phyloP scores from a whole-genome alignment of 2,113 vertebrate genomes.

The Brachypodius melanocephalos region DNA sequence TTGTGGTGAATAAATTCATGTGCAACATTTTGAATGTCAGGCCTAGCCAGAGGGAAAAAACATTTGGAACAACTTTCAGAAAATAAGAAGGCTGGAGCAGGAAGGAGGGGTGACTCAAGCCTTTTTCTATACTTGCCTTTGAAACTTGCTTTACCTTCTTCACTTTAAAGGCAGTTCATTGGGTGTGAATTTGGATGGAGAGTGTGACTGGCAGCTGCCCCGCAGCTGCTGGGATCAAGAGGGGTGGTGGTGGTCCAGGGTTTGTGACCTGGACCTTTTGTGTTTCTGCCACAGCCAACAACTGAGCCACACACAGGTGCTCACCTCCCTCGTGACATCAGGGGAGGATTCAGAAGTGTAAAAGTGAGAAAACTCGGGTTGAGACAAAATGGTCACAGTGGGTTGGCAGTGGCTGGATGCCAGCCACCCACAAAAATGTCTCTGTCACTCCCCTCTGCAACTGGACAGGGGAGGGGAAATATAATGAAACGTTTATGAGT shows the following conservation, averaged over 20 bases:
- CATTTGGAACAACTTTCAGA: background rate
- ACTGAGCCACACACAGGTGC: accelerated
- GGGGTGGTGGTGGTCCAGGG: background rate
- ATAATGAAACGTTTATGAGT: background rate
- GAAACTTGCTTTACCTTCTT: background rate
- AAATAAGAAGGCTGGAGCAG: background rate
- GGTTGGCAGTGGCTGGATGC: background rate
- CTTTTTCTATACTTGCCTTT: background rate
- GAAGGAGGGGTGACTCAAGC: background rate
- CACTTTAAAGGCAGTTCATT: background rate
- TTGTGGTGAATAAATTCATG: background rate
- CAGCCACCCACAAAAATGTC: background rate
- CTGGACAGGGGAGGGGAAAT: background rate
- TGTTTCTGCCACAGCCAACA: background rate
- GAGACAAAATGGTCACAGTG: background rate
- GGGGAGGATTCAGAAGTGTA: background rate
- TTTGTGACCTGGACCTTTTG: background rate
- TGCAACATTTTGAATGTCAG: background rate
- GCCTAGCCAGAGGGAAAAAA: background rate
- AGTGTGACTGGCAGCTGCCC: background rate
- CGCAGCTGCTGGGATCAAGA: background rate
- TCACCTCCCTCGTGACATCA: background rate
- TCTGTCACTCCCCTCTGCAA: background rate
- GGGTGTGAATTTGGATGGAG: background rate
- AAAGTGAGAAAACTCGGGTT: background rate